Evolutionary conservation across 2,797 vertebrate genomes (phyloP), one percentile per base, ranked within the genome.

Genomic region (Sparidentex hasta): DNA sequence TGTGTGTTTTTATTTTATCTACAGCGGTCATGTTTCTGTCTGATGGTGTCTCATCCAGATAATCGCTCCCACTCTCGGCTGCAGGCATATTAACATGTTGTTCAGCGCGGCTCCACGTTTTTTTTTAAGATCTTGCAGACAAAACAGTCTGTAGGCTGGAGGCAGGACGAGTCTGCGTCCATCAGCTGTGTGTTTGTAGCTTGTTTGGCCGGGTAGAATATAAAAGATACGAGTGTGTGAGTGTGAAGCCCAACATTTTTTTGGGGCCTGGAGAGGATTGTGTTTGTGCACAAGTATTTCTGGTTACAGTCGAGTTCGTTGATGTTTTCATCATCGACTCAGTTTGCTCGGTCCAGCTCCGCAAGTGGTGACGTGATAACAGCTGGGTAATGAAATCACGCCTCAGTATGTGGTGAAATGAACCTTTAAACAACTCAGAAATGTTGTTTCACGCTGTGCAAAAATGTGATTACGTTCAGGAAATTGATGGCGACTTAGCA

Each of bases 11-110:
- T 72, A 61, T 78, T 84, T 75, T 55, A 80, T 81, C 57, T 54
- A 7, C 64, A 33, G 27, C 5, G 14, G 59, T 46, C 44, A 0
- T 81, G 78, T 83, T 87, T 78, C 73, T 69, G 83, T 86, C 33
- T 74, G 75, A 81, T 73, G 63, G 64, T 12, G 61, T 84, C 65
- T 86, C 78, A 74, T 56, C 76, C 80, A 78, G 78, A 85, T 64
- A 48, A 73, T 61, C 48, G 7, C 73, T 74, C 78, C 71, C 72
- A 52, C 80, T 64, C 73, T 76, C 14, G 4, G 63, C 81, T 81
- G 75, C 77, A 33, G 72, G 57, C 67, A 80, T 64, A 61, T 79
- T 81, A 71, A 80, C 83, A 67, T 62, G 65, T 46, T 74, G 81
- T 69, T 73, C 61, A 55, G 69, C 44, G 11, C 9, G 41, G 66